phyloP scores from a whole-genome alignment of 2,113 vertebrate genomes.

The Cyphomyrus discorhynchus region DNA sequence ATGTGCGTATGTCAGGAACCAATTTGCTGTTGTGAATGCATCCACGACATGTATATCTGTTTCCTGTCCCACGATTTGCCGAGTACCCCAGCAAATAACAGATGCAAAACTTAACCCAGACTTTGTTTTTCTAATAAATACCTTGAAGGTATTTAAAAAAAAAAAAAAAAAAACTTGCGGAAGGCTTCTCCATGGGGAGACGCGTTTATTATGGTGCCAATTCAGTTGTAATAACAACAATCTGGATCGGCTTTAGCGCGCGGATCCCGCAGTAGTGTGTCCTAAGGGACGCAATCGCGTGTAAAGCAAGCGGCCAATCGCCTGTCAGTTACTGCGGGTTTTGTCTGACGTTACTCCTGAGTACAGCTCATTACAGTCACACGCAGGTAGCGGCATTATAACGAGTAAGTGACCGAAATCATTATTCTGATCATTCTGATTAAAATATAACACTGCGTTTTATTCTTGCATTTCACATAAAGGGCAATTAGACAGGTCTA shows the following conservation, averaged over 20 bases:
- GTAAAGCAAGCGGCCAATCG: slow-evolving; percentile 43
- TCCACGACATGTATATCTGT: slow-evolving; percentile 10
- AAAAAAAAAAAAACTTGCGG: slow-evolving; percentile 20
- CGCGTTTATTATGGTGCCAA: slow-evolving; percentile 45
- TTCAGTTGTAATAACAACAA: slow-evolving; percentile 43
- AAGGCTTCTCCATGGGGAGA: slow-evolving; percentile 34
- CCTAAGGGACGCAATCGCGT: slow-evolving; percentile 58
- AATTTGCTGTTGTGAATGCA: background rate
- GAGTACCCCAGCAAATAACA: slow-evolving; percentile 18
- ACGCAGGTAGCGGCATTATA: background rate
- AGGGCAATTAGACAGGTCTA: background rate
- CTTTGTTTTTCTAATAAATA: slow-evolving; percentile 29
- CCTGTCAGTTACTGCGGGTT: slow-evolving; percentile 53
- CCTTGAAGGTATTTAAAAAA: slow-evolving; percentile 18
- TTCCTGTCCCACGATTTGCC: slow-evolving; percentile 25
- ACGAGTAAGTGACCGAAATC: background rate
- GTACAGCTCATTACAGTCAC: background rate
- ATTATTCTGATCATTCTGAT: background rate
- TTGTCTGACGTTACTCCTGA: slow-evolving; percentile 29
- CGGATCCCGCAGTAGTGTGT: slow-evolving; percentile 35
- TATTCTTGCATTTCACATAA: background rate
- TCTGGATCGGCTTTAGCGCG: slow-evolving; percentile 35
- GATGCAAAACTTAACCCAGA: slow-evolving; percentile 12
- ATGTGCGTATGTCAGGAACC: background rate
- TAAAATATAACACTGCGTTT: background rate